Conservation (phyloP, 2,113 vertebrate species). For the Epinephelus fuscoguttatus region DNA sequence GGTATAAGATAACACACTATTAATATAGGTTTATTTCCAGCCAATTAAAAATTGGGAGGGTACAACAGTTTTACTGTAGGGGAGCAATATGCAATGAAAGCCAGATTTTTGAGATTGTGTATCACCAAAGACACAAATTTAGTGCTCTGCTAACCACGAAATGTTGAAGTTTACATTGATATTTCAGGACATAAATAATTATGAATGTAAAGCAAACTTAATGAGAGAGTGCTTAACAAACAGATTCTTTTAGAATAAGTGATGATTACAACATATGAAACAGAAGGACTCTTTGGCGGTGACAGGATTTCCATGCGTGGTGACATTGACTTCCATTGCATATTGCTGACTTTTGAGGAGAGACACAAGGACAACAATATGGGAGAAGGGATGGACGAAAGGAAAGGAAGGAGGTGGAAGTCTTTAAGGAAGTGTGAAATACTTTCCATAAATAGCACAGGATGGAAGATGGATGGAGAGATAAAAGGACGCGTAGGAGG, state of each 20-base stretch:
- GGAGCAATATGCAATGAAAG: constrained; percentile 69
- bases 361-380: constrained; percentile 35
- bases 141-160: background rate
- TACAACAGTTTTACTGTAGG: constrained; percentile 23
- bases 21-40: constrained; percentile 62
- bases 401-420: constrained; percentile 25
- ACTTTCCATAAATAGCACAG: constrained; percentile 57
- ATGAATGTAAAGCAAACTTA: constrained; percentile 31
- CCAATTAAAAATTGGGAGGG: constrained; percentile 61
- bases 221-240: constrained; percentile 1
- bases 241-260: background rate
- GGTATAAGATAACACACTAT: constrained; percentile 69
- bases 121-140: constrained; percentile 16
- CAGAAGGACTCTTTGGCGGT: constrained; percentile 52
- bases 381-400: constrained; percentile 10
- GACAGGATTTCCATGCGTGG: constrained; percentile 12
- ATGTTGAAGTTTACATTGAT: background rate
- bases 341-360: constrained; percentile 55
- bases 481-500: constrained; percentile 48
- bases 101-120: constrained; percentile 4
- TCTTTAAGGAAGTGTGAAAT: constrained; percentile 53
- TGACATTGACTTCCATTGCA: constrained; percentile 65
- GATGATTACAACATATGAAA: constrained; percentile 20
- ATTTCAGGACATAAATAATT: constrained; percentile 10
- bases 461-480: constrained; percentile 49